Conservation (phyloP, 2,113 vertebrate genomes). For the Colinus virginianus region DNA sequence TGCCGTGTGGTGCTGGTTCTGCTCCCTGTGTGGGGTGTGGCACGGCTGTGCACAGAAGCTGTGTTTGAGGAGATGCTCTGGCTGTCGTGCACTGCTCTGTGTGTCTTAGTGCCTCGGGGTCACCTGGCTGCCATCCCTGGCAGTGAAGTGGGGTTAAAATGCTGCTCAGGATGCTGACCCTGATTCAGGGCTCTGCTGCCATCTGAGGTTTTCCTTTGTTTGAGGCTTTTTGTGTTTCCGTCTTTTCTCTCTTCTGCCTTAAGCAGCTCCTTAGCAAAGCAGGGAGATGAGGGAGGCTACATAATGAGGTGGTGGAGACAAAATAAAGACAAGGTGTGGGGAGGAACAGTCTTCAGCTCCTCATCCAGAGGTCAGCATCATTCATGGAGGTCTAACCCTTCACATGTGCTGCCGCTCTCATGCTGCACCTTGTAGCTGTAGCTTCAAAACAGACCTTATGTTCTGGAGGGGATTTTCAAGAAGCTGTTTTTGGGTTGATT, state of each 20-base stretch:
- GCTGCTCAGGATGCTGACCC: not conserved
- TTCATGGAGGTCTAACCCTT: not conserved
- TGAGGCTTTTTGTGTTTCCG: not conserved
- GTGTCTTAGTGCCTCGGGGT: conserved; percentile 1
- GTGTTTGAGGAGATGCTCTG: conserved; percentile 26
- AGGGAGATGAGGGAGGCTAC: not conserved
- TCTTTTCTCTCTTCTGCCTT: not conserved
- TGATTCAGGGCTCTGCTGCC: not conserved
- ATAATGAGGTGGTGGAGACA: not conserved
- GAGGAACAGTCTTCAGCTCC: not conserved
- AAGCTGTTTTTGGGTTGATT: not conserved
- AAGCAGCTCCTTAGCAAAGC: not conserved
- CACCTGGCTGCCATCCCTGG: not conserved
- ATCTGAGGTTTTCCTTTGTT: conserved; percentile 8
- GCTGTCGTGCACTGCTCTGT: not conserved
- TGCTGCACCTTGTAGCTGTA: not conserved
- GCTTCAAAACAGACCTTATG: not conserved
- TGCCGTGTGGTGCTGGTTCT: not conserved
- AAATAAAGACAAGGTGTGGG: conserved; percentile 10
- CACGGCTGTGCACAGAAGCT: not conserved
- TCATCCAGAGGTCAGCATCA: not conserved
- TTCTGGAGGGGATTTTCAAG: not conserved
- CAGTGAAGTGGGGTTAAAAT: conserved; percentile 9
- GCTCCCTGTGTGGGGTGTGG: conserved; percentile 53
- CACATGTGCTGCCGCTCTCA: not conserved